These are phyloP conservation scores for Trachops cirrhosus DNA, from an alignment of 2,797 vertebrate genomes.

Conservation along the genomic window DNA sequence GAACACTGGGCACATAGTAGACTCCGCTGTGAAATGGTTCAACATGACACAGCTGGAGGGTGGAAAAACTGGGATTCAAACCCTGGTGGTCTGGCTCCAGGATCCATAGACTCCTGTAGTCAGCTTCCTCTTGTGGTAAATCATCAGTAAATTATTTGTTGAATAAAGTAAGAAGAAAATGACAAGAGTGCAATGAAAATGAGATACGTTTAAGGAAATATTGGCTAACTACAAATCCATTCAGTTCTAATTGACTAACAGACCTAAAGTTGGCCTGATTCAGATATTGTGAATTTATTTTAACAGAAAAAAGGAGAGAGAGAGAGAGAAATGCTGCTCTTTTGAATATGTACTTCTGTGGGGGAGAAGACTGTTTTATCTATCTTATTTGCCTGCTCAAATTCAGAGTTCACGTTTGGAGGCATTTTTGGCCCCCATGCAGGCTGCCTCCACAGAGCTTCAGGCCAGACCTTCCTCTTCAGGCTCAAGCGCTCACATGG, in stretches of 20 bases:
- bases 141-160: neutral
- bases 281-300: neutral
- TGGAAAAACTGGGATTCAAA: neutral
- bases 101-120: neutral
- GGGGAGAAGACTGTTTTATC: neutral
- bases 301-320: neutral
- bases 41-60: neutral
- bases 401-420: neutral
- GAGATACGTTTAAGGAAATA: neutral
- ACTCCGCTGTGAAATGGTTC: neutral
- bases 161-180: neutral
- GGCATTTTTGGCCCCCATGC: neutral
- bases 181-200: neutral
- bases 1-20: neutral
- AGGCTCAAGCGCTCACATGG: fast-evolving
- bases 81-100: neutral
- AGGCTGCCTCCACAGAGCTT: neutral
- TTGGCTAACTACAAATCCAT: neutral
- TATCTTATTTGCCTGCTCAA: neutral
- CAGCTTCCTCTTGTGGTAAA: neutral
- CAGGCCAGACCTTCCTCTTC: neutral
- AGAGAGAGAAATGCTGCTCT: neutral
- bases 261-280: neutral
- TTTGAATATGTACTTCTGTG: neutral
- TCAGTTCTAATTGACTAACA: neutral